phyloP scores from a whole-genome alignment of 2,888 invertebrate genomes.

The Cremastinae sp. region DNA sequence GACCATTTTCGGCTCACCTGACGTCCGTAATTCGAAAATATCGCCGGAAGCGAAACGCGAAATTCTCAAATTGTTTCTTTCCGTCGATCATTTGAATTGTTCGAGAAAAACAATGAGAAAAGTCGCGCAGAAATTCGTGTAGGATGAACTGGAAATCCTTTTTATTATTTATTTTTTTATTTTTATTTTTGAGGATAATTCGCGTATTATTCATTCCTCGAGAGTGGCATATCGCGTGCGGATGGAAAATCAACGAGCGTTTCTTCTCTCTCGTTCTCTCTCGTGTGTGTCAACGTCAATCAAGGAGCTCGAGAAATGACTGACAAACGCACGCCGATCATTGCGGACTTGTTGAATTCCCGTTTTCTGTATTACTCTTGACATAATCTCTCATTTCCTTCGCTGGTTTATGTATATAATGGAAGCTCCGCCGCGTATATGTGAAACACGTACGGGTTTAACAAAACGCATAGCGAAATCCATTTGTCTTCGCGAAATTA shows the following conservation, averaged over 20 bases:
- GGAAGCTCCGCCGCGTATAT: neutral
- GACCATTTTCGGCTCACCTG: slow-evolving; percentile 32
- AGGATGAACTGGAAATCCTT: too few species aligned
- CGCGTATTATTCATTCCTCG: slow-evolving; percentile 12
- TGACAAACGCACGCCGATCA: slow-evolving; percentile 42
- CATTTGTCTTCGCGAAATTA: slow-evolving; percentile 57
- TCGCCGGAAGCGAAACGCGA: slow-evolving; percentile 38
- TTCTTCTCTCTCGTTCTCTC: neutral
- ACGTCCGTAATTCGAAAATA: slow-evolving; percentile 30
- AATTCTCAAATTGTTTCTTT: too few species aligned
- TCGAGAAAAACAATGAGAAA: too few species aligned
- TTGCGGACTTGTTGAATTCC: slow-evolving; percentile 45
- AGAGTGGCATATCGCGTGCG: slow-evolving; percentile 49
- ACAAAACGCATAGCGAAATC: slow-evolving; percentile 37
- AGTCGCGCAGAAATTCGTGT: too few species aligned
- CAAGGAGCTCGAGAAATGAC: slow-evolving; percentile 39
- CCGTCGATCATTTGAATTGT: too few species aligned
- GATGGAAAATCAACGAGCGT: slow-evolving; percentile 18
- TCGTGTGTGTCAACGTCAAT: slow-evolving; percentile 46
- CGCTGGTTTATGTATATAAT: neutral
- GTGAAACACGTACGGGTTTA: slow-evolving; percentile 21
- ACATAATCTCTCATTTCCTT: slow-evolving; percentile 55
- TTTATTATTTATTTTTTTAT: too few species aligned
- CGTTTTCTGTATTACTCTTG: slow-evolving; percentile 50
- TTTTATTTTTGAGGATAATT: too few species aligned